Evolutionary conservation across 2,797 vertebrate species (phyloP), one percentile per base, ranked within the genome.

Genomic region (Schizothorax lantsangensis): DNA sequence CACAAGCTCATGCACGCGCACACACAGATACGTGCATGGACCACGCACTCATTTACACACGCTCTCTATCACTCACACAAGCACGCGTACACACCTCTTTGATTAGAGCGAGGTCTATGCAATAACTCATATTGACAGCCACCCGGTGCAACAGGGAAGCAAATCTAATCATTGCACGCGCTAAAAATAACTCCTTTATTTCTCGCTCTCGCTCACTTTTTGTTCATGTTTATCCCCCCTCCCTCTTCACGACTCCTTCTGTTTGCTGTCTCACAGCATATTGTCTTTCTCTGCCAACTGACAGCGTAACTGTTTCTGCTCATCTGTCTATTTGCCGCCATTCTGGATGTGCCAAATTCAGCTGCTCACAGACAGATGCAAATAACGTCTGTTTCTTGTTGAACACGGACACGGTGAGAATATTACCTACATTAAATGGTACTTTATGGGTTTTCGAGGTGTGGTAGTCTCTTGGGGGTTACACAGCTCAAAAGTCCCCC

Each of bases 61-160:
- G 30, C 74, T 6, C 36, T 15, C 10, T 30, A 23, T 59, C 74
- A 77, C n/a, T 78, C 64, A 86, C 26, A 33, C 66, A 59, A 68
- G n/a, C 79, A 90, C 26, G 57, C n/a, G 64, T 78, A 43, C 84
- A 90, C 33, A 79, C 26, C 52, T 78, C 72, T 83, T n/a, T 82
- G 38, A 84, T 87, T 33, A 73, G 73, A 77, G 54, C 17, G 11
- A 45, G 52, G 62, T 88, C 36, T 84, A 43, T 86, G 75, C 75
- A 88, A 89, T 90, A 73, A 66, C 75, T 90, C 89, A 89, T 54
- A 84, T 26, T 89, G 89, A 91, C 88, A 89, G 84, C 59, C 72
- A 79, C 49, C 19, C 79, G 33, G 30, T 82, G 52, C 54, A 57
- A 81, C 69, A 66, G 64, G 47, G 64, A 72, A 66, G 81, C 86